phyloP scores from a whole-genome alignment of 2,797 vertebrate genomes.

The Sebastes cheni region DNA sequence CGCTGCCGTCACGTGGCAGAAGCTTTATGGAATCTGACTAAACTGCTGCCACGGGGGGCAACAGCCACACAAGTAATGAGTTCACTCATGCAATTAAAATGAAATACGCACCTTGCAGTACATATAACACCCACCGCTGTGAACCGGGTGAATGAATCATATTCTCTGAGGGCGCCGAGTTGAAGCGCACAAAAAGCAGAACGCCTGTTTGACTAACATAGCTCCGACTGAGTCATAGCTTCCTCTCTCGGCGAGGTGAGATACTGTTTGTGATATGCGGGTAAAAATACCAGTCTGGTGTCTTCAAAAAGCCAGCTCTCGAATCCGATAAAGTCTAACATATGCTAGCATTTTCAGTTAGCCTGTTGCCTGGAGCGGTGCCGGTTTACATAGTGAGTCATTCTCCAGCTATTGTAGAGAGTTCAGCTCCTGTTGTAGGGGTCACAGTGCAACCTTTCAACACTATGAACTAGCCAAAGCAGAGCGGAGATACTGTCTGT shows the following conservation, averaged over 20 bases:
- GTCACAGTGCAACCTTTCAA: slow-evolving; percentile 13
- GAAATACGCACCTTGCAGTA: slow-evolving; percentile 19
- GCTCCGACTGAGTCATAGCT: slow-evolving; percentile 56
- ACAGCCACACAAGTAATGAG: slow-evolving; percentile 4
- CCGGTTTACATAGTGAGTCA: slow-evolving; percentile 42
- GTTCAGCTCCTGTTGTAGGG: slow-evolving; percentile 21
- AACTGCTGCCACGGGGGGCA: background rate
- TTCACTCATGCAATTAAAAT: slow-evolving; percentile 6
- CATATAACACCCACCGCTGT: background rate
- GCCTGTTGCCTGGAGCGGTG: slow-evolving; percentile 37
- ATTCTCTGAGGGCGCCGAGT: slow-evolving; percentile 28
- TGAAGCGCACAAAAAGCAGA: slow-evolving; percentile 22
- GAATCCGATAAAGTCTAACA: slow-evolving; percentile 44
- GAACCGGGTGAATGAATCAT: slow-evolving; percentile 49
- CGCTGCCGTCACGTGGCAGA: background rate
- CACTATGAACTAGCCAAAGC: background rate
- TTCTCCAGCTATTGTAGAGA: background rate
- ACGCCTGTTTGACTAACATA: slow-evolving; percentile 21
- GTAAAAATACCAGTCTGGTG: slow-evolving; percentile 52
- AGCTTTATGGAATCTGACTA: background rate
- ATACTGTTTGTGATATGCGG: slow-evolving; percentile 51
- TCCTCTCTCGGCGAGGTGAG: slow-evolving; percentile 43
- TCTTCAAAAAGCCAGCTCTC: slow-evolving; percentile 37
- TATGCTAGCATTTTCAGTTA: slow-evolving; percentile 49
- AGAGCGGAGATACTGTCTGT: background rate